Conservation (phyloP, 2,113 vertebrate genomes). For the Petrocephalus microphthalmus region DNA sequence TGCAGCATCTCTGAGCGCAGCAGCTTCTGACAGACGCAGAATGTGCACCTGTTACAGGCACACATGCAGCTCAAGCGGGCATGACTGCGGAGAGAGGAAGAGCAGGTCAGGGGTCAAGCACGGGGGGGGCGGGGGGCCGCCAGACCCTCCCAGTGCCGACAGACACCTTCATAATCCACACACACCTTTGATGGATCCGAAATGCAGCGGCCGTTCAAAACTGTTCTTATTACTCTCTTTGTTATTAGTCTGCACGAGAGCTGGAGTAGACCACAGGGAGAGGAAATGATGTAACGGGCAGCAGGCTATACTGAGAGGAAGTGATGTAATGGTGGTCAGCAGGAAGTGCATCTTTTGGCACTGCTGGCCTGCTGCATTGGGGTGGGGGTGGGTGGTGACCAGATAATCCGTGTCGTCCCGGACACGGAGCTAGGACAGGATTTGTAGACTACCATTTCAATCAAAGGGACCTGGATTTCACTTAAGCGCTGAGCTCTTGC, state of each 20-base stretch:
- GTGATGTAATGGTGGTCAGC: neutral
- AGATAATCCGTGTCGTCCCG: too few species aligned
- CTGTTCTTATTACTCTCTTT: neutral
- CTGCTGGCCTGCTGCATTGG: neutral
- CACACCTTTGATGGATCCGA: neutral
- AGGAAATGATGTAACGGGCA: neutral
- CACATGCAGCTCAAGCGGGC: conserved; percentile 94
- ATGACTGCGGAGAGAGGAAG: conserved; percentile 85
- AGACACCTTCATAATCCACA: neutral
- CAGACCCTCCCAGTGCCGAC: neutral
- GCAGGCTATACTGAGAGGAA: neutral
- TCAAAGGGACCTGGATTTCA: too few species aligned
- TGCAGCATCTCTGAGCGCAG: conserved; percentile 96
- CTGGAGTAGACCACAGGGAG: neutral
- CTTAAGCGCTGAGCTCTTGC: too few species aligned
- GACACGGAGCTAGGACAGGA: too few species aligned
- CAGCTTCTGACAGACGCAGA: conserved; percentile 99
- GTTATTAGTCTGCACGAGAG: neutral
- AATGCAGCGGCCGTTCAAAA: neutral
- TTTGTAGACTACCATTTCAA: too few species aligned
- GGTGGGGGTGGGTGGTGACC: neutral
- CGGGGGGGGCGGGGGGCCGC: neutral
- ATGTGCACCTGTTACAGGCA: conserved; percentile 95
- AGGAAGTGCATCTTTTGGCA: neutral
- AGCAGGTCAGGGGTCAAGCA: conserved; percentile 61